Evolutionary conservation across 2,888 invertebrate species (phyloP).

Genomic region (Choreutis nemorana): DNA sequence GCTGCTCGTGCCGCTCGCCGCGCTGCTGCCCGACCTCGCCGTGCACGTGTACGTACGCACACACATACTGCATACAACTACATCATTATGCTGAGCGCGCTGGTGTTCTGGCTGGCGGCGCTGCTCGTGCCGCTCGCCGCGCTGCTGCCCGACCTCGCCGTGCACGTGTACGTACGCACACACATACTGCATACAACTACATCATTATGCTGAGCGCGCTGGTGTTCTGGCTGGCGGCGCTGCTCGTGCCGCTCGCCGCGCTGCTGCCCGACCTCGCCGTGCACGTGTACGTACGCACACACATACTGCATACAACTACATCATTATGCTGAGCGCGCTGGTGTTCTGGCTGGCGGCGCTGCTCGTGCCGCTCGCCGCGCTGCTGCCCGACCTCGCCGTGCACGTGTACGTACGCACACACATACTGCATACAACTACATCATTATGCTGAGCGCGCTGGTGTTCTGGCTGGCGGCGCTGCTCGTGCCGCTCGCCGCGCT

Average conservation of each 20-base stretch:
- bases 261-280: conserved; percentile 88
- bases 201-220: conserved; percentile 86
- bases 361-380: conserved; percentile 86
- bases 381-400: conserved; percentile 87
- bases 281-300: conserved; percentile 78
- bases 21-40: conserved; percentile 87
- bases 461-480: conserved; percentile 94
- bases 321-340: conserved; percentile 85
- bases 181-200: too few species aligned
- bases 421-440: too few species aligned
- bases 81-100: conserved; percentile 84
- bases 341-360: conserved; percentile 95
- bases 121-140: conserved; percentile 88
- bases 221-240: conserved; percentile 93
- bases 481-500: conserved; percentile 90
- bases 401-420: conserved; percentile 77
- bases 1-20: conserved; percentile 85
- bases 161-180: conserved; percentile 80
- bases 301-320: too few species aligned
- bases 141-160: conserved; percentile 85
- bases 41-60: conserved; percentile 81
- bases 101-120: conserved; percentile 94
- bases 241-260: conserved; percentile 88
- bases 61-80: too few species aligned
- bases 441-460: conserved; percentile 86